Evolutionary conservation across 2,113 vertebrate species (phyloP), one percentile per base, ranked within the genome.

Genomic region (Maccullochella peelii): DNA sequence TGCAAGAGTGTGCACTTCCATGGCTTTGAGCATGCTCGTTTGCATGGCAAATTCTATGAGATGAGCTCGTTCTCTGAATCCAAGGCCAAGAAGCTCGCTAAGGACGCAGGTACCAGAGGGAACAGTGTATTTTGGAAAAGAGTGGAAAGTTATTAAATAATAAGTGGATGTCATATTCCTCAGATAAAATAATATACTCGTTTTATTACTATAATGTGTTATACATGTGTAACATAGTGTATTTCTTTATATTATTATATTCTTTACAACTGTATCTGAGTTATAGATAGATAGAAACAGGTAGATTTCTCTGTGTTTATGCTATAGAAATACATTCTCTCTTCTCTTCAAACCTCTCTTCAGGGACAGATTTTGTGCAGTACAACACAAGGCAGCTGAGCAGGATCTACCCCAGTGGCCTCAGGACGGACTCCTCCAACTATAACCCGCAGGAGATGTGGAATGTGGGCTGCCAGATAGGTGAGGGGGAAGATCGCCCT

Each of bases 341-440:
- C 0, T 0, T 73, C 3, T 67, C 25, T 55, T 59, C 5, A 20
- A 8, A 5, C 15, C 3, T 82, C 47, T 47, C 21, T 27, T n/a
- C 78, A 95, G 95, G 91, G 36, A 63, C 72, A 27, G 96, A 97
- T 2, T 99, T 99, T 94, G 96, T 98, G 79, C 96, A 94, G 59
- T 96, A 99, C 93, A 98, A 98, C 3, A 15, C 93, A 42, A 95
- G 93, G 90, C 97, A 99, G 90, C 90, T 99, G 92, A 97, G 95
- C 77, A 96, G 98, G 25, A 94, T 98, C 36, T 99, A 99, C 79
- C 98, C 98, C 82, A 96, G 97, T 0, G 97, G 97, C 49, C 90
- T 98, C 90, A 91, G 98, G 89, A 98, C 98, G 0, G 97, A 99
- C 80, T 99, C 98, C 12, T 99, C 98, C 73, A 99, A 99, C 94